Evolutionary conservation across 2,113 vertebrate genomes (phyloP).

Genomic region (Acinonyx jubatus): DNA sequence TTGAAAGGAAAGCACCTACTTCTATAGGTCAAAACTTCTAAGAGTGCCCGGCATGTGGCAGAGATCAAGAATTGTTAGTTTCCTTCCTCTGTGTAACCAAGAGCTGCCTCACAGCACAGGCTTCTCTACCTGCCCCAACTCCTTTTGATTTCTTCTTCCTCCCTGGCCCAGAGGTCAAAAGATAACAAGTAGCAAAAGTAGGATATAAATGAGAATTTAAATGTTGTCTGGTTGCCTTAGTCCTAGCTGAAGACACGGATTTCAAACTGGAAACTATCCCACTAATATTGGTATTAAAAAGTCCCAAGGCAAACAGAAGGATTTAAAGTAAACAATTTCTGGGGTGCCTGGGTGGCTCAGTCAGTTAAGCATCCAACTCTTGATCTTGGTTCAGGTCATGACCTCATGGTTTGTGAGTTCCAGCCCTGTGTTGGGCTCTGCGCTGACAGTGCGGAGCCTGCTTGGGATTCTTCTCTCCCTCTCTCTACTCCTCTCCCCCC

Average conservation of each 20-base stretch:
- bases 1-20: not conserved
- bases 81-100: not conserved
- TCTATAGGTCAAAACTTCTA: not conserved
- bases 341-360: not conserved
- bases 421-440: too few relatives aligned
- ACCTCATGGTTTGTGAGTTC: too few relatives aligned
- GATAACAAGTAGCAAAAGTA: not conserved
- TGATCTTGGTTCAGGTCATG: too few relatives aligned
- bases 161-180: not conserved
- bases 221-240: not conserved
- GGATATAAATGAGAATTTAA: constrained; percentile 27
- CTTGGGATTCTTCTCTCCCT: too few relatives aligned
- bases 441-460: too few relatives aligned
- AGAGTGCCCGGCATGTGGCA: not conserved
- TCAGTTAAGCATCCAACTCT: too few relatives aligned
- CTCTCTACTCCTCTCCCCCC: too few relatives aligned
- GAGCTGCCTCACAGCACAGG: not conserved
- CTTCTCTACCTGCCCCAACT: not conserved
- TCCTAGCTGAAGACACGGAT: not conserved
- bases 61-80: not conserved
- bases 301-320: not conserved
- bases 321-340: constrained; percentile 43
- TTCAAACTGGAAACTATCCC: constrained; percentile 14
- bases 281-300: constrained; percentile 16
- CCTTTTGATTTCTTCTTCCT: constrained; percentile 37